Percentiles rank a stretch among this genome's conserved stretches.
Evolutionary conservation across 1,140 invertebrate species (phyloP).

Genomic region (Platorchestia sp.): DNA sequence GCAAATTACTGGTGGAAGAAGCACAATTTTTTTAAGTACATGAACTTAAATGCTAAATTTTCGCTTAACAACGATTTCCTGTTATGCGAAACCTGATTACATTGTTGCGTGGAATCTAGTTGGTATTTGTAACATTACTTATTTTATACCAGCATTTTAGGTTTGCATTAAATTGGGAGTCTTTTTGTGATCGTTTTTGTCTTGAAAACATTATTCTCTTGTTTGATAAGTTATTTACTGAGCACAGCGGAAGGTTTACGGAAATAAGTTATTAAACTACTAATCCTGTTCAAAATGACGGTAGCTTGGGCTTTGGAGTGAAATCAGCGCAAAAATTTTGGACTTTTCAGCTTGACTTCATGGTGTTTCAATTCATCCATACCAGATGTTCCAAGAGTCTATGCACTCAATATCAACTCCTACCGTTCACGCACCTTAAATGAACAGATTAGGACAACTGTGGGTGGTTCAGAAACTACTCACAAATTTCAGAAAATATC

Average conservation of each 20-base stretch:
- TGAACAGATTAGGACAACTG: too few relatives aligned
- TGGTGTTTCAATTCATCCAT: background rate
- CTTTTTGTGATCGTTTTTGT: too few relatives aligned
- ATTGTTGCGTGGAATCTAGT: background rate
- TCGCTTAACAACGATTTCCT: background rate
- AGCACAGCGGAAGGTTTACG: background rate
- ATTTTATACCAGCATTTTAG: background rate
- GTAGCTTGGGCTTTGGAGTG: background rate
- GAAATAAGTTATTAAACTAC: background rate
- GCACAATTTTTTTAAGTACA: background rate
- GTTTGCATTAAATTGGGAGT: background rate
- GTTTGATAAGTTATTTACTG: background rate
- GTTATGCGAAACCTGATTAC: background rate
- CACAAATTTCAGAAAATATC: background rate
- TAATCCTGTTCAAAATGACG: background rate
- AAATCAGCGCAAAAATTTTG: background rate
- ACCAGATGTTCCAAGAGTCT: background rate
- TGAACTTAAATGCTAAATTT: background rate
- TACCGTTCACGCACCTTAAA: background rate
- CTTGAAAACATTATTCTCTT: too few relatives aligned
- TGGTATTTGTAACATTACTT: background rate
- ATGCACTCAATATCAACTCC: background rate
- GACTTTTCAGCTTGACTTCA: background rate
- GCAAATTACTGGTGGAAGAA: background rate
- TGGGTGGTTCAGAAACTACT: too few relatives aligned